Percentiles rank a stretch among this genome's conserved stretches.
Evolutionary conservation across 2,113 vertebrate species (phyloP).

Genomic region (Solenodon paradoxus): DNA sequence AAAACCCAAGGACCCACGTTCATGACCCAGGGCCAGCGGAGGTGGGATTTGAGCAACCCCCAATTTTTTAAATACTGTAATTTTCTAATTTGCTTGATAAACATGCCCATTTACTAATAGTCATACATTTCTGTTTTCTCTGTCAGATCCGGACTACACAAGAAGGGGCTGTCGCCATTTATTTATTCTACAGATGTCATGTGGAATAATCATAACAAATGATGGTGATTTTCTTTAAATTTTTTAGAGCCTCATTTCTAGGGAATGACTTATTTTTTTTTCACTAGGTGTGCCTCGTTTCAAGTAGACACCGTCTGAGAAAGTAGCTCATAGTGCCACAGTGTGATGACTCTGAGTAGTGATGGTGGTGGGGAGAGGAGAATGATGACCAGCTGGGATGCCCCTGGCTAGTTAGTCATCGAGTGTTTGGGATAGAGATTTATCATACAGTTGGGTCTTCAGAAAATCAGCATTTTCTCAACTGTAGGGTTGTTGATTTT

Average conservation of each 20-base stretch:
- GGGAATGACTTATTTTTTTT: neutral
- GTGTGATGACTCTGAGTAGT: no score
- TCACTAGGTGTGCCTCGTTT: neutral
- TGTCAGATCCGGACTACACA: neutral
- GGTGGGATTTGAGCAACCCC: no score
- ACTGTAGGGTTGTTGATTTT: conserved; percentile 74
- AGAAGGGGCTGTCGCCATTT: neutral
- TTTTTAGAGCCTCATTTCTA: neutral
- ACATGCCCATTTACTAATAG: neutral
- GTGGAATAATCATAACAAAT: neutral
- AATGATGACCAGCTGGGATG: neutral
- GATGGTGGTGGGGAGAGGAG: neutral
- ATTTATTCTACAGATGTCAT: neutral
- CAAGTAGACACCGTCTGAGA: neutral
- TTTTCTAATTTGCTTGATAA: neutral
- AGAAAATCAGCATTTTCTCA: conserved; percentile 75
- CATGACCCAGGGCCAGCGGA: no score
- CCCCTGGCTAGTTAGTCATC: conserved; percentile 39
- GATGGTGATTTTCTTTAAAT: neutral
- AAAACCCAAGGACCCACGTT: no score
- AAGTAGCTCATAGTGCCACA: neutral
- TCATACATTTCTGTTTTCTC: neutral
- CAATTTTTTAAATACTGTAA: neutral
- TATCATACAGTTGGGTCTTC: conserved; percentile 68
- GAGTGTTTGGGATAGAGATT: conserved; percentile 43